Conservation (phyloP, 2,888 invertebrate genomes). For the Rhogogaster chlorosoma region DNA sequence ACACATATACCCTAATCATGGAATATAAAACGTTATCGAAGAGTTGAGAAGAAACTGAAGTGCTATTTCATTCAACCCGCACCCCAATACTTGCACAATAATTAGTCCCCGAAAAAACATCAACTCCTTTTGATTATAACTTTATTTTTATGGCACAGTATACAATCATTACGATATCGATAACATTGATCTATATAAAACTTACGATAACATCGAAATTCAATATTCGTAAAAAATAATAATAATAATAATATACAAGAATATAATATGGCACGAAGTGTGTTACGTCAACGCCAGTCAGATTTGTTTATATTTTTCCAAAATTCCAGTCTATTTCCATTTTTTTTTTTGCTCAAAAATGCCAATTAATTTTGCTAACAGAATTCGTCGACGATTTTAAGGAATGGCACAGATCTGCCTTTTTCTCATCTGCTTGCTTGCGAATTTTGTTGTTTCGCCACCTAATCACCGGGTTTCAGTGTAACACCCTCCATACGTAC, state of each 20-base stretch:
- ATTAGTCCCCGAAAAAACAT: background rate
- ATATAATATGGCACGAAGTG: background rate
- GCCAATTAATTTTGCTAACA: background rate
- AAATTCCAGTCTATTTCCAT: too few species aligned
- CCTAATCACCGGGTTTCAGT: background rate
- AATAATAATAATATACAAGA: conserved; percentile 30
- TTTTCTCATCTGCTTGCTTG: background rate
- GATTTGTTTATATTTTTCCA: background rate
- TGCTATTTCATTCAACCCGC: background rate
- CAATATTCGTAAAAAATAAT: background rate
- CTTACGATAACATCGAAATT: conserved; percentile 29
- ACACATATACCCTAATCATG: background rate
- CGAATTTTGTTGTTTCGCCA: background rate
- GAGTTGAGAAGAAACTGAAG: background rate
- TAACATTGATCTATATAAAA: conserved; percentile 18
- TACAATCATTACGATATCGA: conserved; percentile 61
- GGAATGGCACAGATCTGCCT: background rate
- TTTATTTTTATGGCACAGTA: conserved; percentile 70
- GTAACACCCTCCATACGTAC: background rate
- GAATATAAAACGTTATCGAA: background rate
- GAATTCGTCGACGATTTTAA: background rate
- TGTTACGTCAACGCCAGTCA: background rate
- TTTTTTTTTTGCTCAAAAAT: too few species aligned
- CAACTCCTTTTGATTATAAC: conserved; percentile 57
- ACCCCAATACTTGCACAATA: background rate